Evolutionary conservation across 2,113 vertebrate genomes (phyloP), one percentile per base, ranked within the genome.

Genomic region (Proteles cristata): DNA sequence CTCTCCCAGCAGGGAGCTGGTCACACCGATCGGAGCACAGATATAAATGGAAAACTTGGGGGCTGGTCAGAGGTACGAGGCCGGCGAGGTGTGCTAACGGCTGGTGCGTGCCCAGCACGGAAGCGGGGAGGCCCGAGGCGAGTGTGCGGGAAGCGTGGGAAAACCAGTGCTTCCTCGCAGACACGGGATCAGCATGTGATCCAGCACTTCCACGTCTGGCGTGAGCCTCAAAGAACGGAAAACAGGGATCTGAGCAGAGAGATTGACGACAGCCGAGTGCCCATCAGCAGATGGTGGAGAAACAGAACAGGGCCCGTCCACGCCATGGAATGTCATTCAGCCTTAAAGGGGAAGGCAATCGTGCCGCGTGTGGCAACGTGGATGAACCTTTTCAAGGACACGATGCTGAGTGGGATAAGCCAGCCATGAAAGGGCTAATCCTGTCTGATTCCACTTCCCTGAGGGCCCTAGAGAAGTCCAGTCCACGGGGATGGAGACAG

Each of bases 41-140:
- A 2, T 0, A 0, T 4, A 0, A 0, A 5, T 4, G 11, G 39
- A 1, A 7, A 1, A 4, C 39, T 0, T 0, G 33, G 3, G 35
- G 25, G 26, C 35, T 0, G 3, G 8, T 14, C 4, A 3, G 26
- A 3, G 21, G 82, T 14, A 33, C 0, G 5, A 7, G 53, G 10
- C 0, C 0, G 55, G 10, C 33, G 2, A 17, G 10, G 53, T 5
- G 55, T 33, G n/a, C 5, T 0, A 7, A 12, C 0, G 0, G 23
- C 8, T 7, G 1, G 0, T 5, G 8, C 21, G 35, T 0, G 0
- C 10, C 31, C 26, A 6, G 8, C 11, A 2, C 3, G 3, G 17
- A 7, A 12, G 1, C 3, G 48, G 82, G 26, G 25, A n/a, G 0
- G 35, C 33, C 31, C 5, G 21, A 0, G 50, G 74, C 3, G 26